Evolutionary conservation across 2,888 invertebrate genomes (phyloP).

Genomic region (Troides aeacus): DNA sequence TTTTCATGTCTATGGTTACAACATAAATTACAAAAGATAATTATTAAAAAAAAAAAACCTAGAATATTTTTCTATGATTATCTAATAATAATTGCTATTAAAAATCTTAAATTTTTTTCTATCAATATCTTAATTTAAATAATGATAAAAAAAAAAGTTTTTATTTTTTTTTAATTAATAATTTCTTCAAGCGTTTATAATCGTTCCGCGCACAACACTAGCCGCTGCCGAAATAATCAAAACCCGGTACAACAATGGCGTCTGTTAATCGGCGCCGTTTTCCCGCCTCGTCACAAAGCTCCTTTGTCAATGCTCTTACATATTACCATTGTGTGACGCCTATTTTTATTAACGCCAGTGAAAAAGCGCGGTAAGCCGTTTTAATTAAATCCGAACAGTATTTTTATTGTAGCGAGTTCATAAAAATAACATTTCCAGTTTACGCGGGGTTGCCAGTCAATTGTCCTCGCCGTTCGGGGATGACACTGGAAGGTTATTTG

Average conservation of each 20-base stretch:
- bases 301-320: constrained; percentile 61
- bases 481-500: constrained; percentile 47
- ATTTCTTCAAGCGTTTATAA: no score
- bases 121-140: no score
- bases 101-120: no score
- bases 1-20: no score
- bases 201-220: neutral
- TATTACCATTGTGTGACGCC: constrained; percentile 46
- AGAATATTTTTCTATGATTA: no score
- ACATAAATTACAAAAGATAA: no score
- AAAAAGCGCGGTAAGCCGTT: constrained; percentile 59
- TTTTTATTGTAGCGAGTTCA: constrained; percentile 54
- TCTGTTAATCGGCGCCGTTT: constrained; percentile 67
- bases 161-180: no score
- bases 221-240: constrained; percentile 1
- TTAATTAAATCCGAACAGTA: constrained; percentile 70
- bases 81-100: no score
- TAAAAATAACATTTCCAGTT: constrained; percentile 72
- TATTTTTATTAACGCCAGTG: constrained; percentile 38
- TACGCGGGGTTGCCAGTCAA: constrained; percentile 50
- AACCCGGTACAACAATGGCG: constrained; percentile 66
- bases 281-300: constrained; percentile 58
- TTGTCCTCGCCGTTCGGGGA: constrained; percentile 43
- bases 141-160: no score
- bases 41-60: no score